Conservation (phyloP, 2,888 invertebrate species). For the Sphaerophoria taeniata region DNA sequence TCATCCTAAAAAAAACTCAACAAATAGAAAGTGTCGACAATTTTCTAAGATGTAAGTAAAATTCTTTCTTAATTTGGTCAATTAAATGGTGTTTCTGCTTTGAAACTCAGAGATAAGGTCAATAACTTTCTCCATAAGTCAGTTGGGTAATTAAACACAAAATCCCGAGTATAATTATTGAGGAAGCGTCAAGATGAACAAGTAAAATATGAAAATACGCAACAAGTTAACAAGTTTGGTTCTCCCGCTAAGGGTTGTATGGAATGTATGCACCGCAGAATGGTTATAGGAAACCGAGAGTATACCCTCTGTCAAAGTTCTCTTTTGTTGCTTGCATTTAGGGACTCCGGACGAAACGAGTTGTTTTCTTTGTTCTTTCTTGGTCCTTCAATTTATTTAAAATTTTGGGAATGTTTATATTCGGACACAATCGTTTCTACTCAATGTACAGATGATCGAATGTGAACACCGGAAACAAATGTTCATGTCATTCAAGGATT, state of each 20-base stretch:
- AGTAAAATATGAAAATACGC: background rate
- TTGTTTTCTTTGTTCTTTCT: too few species aligned
- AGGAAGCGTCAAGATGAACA: conserved; percentile 7
- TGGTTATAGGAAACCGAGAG: background rate
- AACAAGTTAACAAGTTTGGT: conserved; percentile 24
- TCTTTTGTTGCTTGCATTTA: conserved; percentile 55
- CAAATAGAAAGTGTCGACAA: background rate
- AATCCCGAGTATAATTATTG: too few species aligned
- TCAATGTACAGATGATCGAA: too few species aligned
- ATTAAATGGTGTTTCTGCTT: background rate
- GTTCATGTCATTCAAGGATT: background rate
- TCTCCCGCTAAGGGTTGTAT: background rate
- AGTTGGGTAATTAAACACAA: background rate
- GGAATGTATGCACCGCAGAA: background rate
- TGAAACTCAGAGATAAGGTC: background rate
- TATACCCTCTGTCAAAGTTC: background rate
- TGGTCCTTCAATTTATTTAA: too few species aligned
- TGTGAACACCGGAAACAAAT: background rate
- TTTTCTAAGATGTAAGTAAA: conserved; percentile 33
- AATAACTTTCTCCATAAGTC: background rate
- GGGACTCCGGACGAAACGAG: conserved; percentile 4
- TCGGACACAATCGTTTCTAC: too few species aligned
- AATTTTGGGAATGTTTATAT: too few species aligned
- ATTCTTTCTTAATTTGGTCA: background rate
- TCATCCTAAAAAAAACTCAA: background rate